Base-by-base conservation (phyloP, 2,797 vertebrate species). In the Adrianichthys oophorus region DNA sequence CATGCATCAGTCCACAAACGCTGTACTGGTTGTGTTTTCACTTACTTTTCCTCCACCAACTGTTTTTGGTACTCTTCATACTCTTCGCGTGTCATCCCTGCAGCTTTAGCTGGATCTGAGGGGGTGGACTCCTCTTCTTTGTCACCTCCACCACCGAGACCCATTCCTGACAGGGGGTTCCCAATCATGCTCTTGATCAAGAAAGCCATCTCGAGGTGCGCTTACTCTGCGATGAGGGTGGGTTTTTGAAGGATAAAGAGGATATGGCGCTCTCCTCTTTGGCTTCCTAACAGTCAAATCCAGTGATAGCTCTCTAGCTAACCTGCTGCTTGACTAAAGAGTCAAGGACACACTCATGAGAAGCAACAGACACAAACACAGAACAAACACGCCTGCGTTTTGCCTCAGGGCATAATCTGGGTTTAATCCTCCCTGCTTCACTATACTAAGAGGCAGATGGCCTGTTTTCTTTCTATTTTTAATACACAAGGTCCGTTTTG, bases 51-150 rank as follows among this genome's bases (percentile, higher is more conserved):
- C 86, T 99, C 97, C 83, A 98, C 94, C 86, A 98, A 0, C 75
- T 98, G 95, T 87, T 97, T 98, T 70, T 98, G 96, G 83, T 97
- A 98, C 51, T 98, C 97, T 80, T 98, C 97, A 74, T 97, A 98
- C 70, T 99, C 97, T 83, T 99, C 97, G 15, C 95, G 91, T 24
- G 95, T 98, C 97, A 98, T 98, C 50, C 96, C 97, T 7, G 94
- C 94, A 0, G 95, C 96, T 19, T 95, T 92, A 1, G 96, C 96
- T 0, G 96, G 95, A 73, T 98, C 95, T 15, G 94, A 80, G 4
- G 94, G 88, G 58, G 91, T 68, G 74, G 94, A 94, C 83, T 95
- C 95, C 80, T 94, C 95, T 48, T 78, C 93, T 76, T 97, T 96
- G 78, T 96, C 96, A 15, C 92, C 92, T 72, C 94, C 92, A 44